These are phyloP conservation scores for Dryobotodes eremita DNA, from an alignment of 2,888 invertebrate genomes.

Conservation along the genomic window DNA sequence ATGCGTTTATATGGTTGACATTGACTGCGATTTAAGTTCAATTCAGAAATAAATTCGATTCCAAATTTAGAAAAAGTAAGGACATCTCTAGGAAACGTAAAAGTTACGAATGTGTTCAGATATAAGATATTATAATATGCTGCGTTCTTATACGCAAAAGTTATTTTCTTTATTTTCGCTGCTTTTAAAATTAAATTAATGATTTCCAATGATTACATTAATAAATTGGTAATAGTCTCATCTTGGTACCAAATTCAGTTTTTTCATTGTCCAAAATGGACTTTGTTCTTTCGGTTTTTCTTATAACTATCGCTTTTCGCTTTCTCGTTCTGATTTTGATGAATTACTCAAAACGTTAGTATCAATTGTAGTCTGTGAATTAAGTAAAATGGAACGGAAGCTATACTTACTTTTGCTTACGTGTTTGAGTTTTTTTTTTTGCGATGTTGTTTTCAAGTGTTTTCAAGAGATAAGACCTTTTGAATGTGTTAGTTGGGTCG, in stretches of 20 bases:
- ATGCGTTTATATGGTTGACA: neutral
- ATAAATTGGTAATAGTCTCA: neutral
- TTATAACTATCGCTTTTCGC: too few species aligned
- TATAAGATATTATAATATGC: neutral
- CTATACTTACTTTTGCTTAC: conserved; percentile 39
- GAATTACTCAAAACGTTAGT: too few species aligned
- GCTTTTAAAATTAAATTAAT: neutral
- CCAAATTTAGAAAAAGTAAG: neutral
- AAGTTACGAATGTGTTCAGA: neutral
- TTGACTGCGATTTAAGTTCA: neutral
- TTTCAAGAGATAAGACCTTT: conserved; percentile 4
- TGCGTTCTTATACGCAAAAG: neutral
- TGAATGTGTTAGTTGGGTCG: neutral
- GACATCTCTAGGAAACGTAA: neutral
- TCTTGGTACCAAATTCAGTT: neutral
- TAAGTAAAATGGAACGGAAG: conserved; percentile 42
- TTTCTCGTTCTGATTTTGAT: neutral
- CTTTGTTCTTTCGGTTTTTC: neutral
- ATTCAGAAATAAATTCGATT: neutral
- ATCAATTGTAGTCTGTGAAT: too few species aligned
- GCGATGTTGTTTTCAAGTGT: conserved; percentile 12
- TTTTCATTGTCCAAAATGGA: neutral
- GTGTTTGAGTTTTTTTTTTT: conserved; percentile 47
- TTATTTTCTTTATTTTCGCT: neutral
- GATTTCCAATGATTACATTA: neutral